Percentiles rank a stretch among this genome's conserved stretches.
These are phyloP conservation scores for Polyodon spathula DNA, from an alignment of 2,113 vertebrate genomes.

Conservation along the genomic window DNA sequence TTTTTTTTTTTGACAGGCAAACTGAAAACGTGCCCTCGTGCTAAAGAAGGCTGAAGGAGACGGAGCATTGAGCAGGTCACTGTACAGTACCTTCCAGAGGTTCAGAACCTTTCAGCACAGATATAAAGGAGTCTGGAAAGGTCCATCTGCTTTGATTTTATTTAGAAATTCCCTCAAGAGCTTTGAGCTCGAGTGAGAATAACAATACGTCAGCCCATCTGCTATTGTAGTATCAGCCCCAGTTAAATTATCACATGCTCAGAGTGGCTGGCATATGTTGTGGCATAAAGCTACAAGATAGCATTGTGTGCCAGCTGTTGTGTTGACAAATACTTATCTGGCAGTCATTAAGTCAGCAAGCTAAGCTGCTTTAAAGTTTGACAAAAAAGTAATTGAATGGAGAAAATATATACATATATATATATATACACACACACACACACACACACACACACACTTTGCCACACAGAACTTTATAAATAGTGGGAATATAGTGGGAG, in stretches of 20 bases:
- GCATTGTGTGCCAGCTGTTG: conserved; percentile 89
- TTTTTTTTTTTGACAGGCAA: too few relatives aligned
- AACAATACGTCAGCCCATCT: conserved; percentile 92
- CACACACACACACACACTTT: too few relatives aligned
- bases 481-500: too few relatives aligned
- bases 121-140: conserved; percentile 77
- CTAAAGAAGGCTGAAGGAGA: too few relatives aligned
- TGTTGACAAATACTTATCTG: conserved; percentile 90
- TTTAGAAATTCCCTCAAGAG: conserved; percentile 81
- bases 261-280: conserved; percentile 89
- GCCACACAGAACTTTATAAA: too few relatives aligned
- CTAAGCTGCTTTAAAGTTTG: conserved; percentile 61
- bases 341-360: conserved; percentile 81
- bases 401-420: conserved; percentile 15
- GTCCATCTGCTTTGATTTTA: conserved; percentile 95
- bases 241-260: conserved; percentile 89
- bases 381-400: conserved; percentile 41
- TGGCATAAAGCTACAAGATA: conserved; percentile 90
- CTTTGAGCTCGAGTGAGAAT: conserved; percentile 79
- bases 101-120: conserved; percentile 59
- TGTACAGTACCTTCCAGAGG: too few relatives aligned
- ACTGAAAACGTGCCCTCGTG: too few relatives aligned
- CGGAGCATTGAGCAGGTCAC: too few relatives aligned
- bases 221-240: conserved; percentile 72
- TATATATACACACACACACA: too few relatives aligned